Evolutionary conservation across 2,113 vertebrate genomes (phyloP).

Genomic region (Neoarius graeffei): DNA sequence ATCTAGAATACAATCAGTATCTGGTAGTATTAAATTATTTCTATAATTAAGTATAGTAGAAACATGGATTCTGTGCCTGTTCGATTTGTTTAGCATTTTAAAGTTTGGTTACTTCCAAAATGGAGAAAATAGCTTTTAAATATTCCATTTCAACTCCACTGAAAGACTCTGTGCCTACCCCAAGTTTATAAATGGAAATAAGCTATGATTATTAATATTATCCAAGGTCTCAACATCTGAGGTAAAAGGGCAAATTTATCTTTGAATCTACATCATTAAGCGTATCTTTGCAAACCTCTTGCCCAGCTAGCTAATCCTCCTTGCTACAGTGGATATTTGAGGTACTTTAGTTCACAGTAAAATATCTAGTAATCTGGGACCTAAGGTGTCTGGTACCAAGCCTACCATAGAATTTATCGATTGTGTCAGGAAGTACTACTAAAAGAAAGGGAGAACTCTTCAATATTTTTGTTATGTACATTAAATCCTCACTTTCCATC

Average conservation of each 20-base stretch:
- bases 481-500: not conserved
- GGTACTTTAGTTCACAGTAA: not conserved
- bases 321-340: constrained; percentile 32
- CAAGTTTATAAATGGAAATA: not conserved
- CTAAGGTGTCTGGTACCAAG: not conserved
- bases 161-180: not conserved
- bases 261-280: not conserved
- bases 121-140: not conserved
- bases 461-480: not conserved
- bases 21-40: not conserved
- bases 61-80: not conserved
- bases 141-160: not conserved
- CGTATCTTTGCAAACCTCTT: not conserved
- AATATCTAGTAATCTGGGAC: not conserved
- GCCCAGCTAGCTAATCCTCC: not conserved
- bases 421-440: not conserved
- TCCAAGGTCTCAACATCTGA: not conserved
- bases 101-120: not conserved
- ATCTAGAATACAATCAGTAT: not conserved
- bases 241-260: not conserved
- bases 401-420: not conserved
- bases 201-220: not conserved
- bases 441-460: not conserved
- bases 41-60: not conserved
- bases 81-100: not conserved